These are phyloP conservation scores for Triplophysa rosa DNA, from an alignment of 2,113 vertebrate genomes.

Conservation along the genomic window DNA sequence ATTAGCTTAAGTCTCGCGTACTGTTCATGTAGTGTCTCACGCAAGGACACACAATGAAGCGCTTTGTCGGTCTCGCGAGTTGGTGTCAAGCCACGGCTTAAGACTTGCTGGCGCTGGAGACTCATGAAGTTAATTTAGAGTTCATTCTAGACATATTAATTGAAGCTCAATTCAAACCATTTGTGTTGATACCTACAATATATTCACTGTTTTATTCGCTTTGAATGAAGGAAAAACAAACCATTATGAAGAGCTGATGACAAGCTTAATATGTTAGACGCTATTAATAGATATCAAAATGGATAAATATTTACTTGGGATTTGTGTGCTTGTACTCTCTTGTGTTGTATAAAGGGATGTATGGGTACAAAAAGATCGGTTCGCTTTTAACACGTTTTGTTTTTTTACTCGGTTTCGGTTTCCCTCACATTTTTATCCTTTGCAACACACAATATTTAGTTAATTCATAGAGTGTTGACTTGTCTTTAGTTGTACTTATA, in stretches of 20 bases:
- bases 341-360: neutral
- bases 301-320: neutral
- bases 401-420: too few species aligned
- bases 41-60: constrained; percentile 23
- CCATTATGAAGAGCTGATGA: constrained; percentile 25
- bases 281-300: neutral
- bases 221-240: constrained; percentile 1
- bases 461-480: too few species aligned
- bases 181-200: constrained; percentile 15
- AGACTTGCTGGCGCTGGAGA: neutral
- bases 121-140: constrained; percentile 20
- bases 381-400: too few species aligned
- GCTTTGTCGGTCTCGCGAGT: too few species aligned
- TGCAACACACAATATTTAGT: too few species aligned
- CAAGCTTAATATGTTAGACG: neutral
- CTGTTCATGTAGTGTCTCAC: neutral
- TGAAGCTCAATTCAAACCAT: neutral
- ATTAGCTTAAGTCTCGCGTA: constrained; percentile 55
- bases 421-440: too few species aligned
- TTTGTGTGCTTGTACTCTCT: neutral
- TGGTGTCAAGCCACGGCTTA: neutral
- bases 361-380: too few species aligned
- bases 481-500: too few species aligned
- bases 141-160: constrained; percentile 20
- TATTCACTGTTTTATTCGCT: neutral